A percentile compares a stretch with the other conserved stretches of the same genome.
Conservation (phyloP, 1,140 invertebrate genomes). For the Adelges cooleyi region DNA sequence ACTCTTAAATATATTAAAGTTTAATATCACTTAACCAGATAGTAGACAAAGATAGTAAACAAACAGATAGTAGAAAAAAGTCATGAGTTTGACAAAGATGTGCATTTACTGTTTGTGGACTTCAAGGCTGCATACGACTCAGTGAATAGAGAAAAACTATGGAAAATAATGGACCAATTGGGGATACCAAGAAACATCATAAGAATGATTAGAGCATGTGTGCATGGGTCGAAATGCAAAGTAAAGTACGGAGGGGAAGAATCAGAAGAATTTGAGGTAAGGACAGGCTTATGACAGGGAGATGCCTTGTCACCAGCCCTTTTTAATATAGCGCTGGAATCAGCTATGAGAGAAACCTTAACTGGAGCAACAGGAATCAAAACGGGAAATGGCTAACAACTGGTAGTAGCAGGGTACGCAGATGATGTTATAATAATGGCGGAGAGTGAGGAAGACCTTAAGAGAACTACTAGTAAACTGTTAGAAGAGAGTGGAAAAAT, state of each 20-base stretch:
- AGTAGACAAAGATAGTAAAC: too few relatives aligned
- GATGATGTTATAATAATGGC: not conserved
- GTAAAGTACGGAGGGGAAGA: not conserved
- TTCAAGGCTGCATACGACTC: not conserved
- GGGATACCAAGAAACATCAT: not conserved
- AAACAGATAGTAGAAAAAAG: too few relatives aligned
- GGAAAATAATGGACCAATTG: not conserved
- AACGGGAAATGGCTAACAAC: not conserved
- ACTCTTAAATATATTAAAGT: too few relatives aligned
- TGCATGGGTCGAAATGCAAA: not conserved
- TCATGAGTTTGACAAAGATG: too few relatives aligned
- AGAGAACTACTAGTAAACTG: not conserved
- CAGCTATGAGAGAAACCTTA: too few relatives aligned
- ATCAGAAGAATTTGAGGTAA: not conserved
- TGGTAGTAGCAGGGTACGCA: not conserved
- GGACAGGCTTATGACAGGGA: not conserved
- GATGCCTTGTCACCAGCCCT: too few relatives aligned
- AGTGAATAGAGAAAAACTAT: not conserved
- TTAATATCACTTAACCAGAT: too few relatives aligned
- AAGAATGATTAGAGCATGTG: not conserved
- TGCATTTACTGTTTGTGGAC: not conserved
- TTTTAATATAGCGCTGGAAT: too few relatives aligned
- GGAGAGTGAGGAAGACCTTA: not conserved
- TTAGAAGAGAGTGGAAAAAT: not conserved
- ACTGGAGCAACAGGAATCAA: too few relatives aligned